Base-by-base conservation (phyloP, 2,113 vertebrate species). In the Sylvicapra grimmia region DNA sequence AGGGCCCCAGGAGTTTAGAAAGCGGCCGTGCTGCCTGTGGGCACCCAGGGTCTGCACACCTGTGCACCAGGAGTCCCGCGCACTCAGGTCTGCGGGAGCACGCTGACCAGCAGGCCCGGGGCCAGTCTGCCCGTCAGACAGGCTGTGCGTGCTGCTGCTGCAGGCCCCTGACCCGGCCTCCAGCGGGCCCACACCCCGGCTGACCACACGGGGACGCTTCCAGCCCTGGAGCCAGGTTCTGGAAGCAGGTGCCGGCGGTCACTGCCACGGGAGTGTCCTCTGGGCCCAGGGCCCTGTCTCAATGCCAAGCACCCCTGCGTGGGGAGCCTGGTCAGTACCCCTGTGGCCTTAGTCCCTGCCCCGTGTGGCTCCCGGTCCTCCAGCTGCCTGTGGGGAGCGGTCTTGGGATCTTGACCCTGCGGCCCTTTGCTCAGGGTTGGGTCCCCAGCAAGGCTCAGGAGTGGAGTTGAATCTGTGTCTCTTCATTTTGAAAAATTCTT, bases 361-460 rank as follows among this genome's bases (percentile, higher is more conserved):
- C 40, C 6, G 1, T 15, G 12, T 77, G 72, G 11, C 6, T 27
- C 40, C 27, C 0, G 11, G 7, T 15, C 21, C 40, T 0, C 2
- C 61, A 40, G 36, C 61, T 19, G 44, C 47, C 25, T 0, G 3
- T 8, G 31, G 29, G 14, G 18, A n/a, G 31, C 3, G 0, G 3
- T 54, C 51, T 18, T n/a, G 61, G 72, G n/a, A 53, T 36, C 33
- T 49, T 80, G 23, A 12, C 21, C 58, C 47, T 88, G 49, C 21
- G 13, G 5, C 77, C 82, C 65, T 96, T 40, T 40, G 36, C 53
- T 54, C 56, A 58, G 86, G 90, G 72, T 86, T 44, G 4, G 31
- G 53, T 59, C 80, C 83, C n/a, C 12, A n/a, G 54, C 58, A 58
- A 77, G n/a, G 87, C 56, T 15, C 82, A 56, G 23, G 92, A 56